Evolutionary conservation across 2,888 invertebrate species (phyloP).

Genomic region (Therioaphis trifolii): DNA sequence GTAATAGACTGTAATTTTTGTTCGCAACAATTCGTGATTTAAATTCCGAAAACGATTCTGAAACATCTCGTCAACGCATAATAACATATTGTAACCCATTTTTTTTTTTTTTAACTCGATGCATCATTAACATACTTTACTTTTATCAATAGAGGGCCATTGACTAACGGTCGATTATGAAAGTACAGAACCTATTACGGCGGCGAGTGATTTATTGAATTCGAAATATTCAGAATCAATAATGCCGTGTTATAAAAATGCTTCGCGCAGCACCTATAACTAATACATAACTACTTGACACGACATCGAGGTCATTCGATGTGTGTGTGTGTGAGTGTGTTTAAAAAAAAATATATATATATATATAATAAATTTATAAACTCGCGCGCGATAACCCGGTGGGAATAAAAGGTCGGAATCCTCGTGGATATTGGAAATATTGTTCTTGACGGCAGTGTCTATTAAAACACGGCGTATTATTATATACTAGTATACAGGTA

Average conservation of each 20-base stretch:
- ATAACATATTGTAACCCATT: not conserved
- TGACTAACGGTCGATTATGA: not conserved
- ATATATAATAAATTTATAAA: not conserved
- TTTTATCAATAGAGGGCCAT: slow-evolving; percentile 1
- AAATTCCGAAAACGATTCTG: not conserved
- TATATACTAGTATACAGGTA: no score
- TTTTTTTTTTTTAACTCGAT: not conserved
- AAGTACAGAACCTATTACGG: not conserved
- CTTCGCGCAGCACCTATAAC: not conserved
- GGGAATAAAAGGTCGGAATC: not conserved
- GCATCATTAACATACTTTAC: slow-evolving; percentile 26
- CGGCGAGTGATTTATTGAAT: slow-evolving; percentile 21
- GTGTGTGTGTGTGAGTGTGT: not conserved
- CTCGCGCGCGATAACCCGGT: slow-evolving; percentile 24
- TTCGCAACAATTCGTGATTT: not conserved
- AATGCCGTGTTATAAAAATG: not conserved
- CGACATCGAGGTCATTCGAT: slow-evolving; percentile 32
- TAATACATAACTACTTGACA: no score
- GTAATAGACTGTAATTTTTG: not conserved
- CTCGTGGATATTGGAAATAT: not conserved
- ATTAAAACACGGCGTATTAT: no score
- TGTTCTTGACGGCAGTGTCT: not conserved
- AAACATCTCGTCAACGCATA: not conserved
- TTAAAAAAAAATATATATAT: slow-evolving; percentile 12
- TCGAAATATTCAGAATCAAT: slow-evolving; percentile 33